Conservation (phyloP, 2,797 vertebrate species). For the Pampus argenteus region DNA sequence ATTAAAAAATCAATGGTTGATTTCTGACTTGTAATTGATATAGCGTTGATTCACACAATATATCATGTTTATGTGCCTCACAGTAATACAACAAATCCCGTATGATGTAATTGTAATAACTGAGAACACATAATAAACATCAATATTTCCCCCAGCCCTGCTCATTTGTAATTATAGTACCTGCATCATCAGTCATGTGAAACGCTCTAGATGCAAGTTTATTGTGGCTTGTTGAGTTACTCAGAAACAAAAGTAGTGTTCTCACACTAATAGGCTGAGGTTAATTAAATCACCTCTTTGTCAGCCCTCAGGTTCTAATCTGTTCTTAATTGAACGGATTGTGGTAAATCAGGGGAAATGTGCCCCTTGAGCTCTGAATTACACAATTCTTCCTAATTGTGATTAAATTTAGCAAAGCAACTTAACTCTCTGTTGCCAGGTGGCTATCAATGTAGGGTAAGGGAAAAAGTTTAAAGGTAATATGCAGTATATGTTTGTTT, state of each 20-base stretch:
- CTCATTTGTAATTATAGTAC: slow-evolving; percentile 12
- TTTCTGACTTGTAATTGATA: not conserved
- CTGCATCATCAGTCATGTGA: slow-evolving; percentile 30
- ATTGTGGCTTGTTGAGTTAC: slow-evolving; percentile 50
- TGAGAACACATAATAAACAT: not conserved
- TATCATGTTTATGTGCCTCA: not conserved
- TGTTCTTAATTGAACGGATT: slow-evolving; percentile 81
- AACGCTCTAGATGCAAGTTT: slow-evolving; percentile 15
- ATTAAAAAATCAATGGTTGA: not conserved
- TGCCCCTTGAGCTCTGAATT: slow-evolving; percentile 76
- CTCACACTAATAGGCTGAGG: slow-evolving; percentile 71
- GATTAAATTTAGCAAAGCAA: slow-evolving; percentile 76
- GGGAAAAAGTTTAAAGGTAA: not conserved
- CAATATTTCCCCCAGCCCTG: not conserved
- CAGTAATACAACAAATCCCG: not conserved
- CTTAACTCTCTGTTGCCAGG: slow-evolving; percentile 63
- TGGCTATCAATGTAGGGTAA: slow-evolving; percentile 25
- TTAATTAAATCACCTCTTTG: slow-evolving; percentile 83
- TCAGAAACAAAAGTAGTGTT: slow-evolving; percentile 68
- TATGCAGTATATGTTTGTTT: not conserved
- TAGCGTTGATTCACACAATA: not conserved
- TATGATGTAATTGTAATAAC: not conserved
- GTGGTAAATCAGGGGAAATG: slow-evolving; percentile 75
- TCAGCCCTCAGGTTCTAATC: slow-evolving; percentile 81
- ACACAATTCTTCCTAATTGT: slow-evolving; percentile 76